Conservation (phyloP, 2,888 invertebrate species). For the Caradrina clavipalpis region DNA sequence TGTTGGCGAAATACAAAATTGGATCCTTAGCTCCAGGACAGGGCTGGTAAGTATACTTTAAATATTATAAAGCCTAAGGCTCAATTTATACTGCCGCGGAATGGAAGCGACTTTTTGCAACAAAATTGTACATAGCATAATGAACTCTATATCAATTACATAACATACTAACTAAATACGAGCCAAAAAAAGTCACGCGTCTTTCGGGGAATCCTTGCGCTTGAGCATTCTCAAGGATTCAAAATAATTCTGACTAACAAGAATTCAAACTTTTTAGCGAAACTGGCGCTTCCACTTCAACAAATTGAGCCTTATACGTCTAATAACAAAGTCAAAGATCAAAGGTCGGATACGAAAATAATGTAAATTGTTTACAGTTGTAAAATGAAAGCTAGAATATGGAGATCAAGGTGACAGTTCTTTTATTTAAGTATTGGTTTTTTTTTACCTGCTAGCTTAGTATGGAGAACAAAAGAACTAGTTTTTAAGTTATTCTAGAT, state of each 20-base stretch:
- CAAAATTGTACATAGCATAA: too few species aligned
- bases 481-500: conserved; percentile 1
- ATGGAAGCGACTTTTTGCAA: too few species aligned
- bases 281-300: too few species aligned
- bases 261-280: too few species aligned
- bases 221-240: too few species aligned
- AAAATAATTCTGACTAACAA: too few species aligned
- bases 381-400: conserved; percentile 58
- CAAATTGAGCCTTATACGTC: too few species aligned
- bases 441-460: conserved; percentile 15
- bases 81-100: not conserved
- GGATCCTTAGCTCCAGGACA: conserved; percentile 91
- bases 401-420: conserved; percentile 62
- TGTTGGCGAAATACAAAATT: conserved; percentile 95
- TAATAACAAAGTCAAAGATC: conserved; percentile 3
- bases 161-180: too few species aligned
- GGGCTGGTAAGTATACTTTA: conserved; percentile 69
- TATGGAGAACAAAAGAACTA: not conserved
- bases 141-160: too few species aligned
- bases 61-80: conserved; percentile 12
- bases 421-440: conserved; percentile 2
- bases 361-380: conserved; percentile 68
- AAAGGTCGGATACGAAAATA: conserved; percentile 27
- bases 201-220: too few species aligned
- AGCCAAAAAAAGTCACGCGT: too few species aligned